Evolutionary conservation across 2,797 vertebrate genomes (phyloP).

Genomic region (Lithobates pipiens): DNA sequence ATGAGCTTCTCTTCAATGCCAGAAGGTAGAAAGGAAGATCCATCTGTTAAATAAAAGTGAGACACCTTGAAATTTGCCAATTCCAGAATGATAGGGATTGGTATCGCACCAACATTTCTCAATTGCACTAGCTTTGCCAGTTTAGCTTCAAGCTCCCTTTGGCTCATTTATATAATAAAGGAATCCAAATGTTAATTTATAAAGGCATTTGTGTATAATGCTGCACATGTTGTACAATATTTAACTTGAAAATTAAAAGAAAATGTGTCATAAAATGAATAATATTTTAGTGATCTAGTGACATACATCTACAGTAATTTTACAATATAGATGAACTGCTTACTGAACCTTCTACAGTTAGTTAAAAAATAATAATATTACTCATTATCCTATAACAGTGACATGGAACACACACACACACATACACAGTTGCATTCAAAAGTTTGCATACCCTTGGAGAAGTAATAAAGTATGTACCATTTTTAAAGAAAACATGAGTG

Average conservation of each 20-base stretch:
- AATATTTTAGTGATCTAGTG: not conserved
- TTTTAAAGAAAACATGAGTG: too few species aligned
- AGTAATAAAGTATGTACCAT: too few species aligned
- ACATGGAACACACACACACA: too few species aligned
- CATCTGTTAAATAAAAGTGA: conserved; percentile 52
- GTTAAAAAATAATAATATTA: too few species aligned
- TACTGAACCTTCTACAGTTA: not conserved
- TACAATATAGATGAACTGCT: not conserved
- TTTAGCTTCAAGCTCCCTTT: conserved; percentile 54
- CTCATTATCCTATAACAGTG: not conserved
- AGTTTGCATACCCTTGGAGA: too few species aligned
- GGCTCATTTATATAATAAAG: conserved; percentile 36
- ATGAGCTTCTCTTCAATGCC: conserved; percentile 24
- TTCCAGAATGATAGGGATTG: conserved; percentile 34
- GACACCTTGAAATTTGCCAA: conserved; percentile 54
- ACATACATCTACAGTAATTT: not conserved
- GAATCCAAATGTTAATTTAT: conserved; percentile 42
- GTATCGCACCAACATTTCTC: conserved; percentile 47
- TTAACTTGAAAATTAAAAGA: not conserved
- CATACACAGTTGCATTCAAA: too few species aligned
- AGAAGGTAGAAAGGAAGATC: conserved; percentile 50
- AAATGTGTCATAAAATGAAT: not conserved
- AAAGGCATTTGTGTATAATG: conserved; percentile 1
- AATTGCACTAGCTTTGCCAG: conserved; percentile 49
- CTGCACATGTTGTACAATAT: not conserved